phyloP scores from a whole-genome alignment of 2,888 invertebrate species.

The Serripes groenlandicus region DNA sequence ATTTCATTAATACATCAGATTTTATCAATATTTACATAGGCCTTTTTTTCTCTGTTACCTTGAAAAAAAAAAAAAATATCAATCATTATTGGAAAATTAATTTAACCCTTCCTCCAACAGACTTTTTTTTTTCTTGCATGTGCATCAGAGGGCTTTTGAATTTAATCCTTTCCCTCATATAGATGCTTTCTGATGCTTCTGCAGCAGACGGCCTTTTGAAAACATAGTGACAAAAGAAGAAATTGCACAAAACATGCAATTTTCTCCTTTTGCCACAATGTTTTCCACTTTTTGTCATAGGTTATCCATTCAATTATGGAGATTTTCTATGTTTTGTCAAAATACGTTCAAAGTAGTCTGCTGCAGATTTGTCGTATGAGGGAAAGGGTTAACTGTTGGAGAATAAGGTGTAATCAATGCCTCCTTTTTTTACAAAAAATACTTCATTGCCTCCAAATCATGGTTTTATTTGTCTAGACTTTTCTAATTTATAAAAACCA shows the following conservation, averaged over 20 bases:
- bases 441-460: no score
- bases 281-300: no score
- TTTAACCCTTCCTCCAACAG: background rate
- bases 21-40: background rate
- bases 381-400: no score
- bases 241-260: background rate
- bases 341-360: no score
- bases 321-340: no score
- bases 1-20: background rate
- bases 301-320: no score
- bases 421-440: no score
- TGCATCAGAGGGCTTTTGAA: no score
- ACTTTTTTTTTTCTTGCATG: background rate
- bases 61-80: background rate
- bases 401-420: no score
- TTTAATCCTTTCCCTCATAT: background rate
- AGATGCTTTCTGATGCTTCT: background rate
- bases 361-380: no score
- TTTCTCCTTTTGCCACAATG: background rate
- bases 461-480: no score
- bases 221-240: background rate
- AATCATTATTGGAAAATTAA: background rate
- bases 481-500: no score
- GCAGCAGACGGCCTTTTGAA: background rate
- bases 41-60: background rate